Evolutionary conservation across 2,888 invertebrate species (phyloP).

Genomic region (Acrobasis consociella): DNA sequence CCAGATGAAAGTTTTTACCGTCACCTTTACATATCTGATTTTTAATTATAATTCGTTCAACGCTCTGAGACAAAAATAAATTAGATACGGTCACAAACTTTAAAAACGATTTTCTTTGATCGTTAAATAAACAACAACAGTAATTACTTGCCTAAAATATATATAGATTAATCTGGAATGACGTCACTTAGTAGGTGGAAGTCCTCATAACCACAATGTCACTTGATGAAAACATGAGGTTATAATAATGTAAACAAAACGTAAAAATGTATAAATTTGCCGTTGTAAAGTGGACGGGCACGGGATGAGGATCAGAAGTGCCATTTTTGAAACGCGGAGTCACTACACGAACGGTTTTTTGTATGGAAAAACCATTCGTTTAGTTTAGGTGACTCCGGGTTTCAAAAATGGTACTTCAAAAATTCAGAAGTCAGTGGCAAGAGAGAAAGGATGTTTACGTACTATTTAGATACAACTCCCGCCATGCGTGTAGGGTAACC

Average conservation of each 20-base stretch:
- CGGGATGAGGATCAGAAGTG: not conserved
- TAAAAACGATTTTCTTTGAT: slow-evolving; percentile 6
- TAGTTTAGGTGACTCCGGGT: too few species aligned
- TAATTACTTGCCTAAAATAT: not conserved
- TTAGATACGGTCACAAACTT: slow-evolving; percentile 27
- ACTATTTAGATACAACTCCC: not conserved
- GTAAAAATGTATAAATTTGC: not conserved
- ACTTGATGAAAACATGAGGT: not conserved
- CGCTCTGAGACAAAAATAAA: not conserved
- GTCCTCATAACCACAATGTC: slow-evolving; percentile 1
- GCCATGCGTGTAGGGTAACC: not conserved
- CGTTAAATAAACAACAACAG: not conserved
- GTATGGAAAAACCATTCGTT: too few species aligned
- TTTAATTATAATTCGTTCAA: not conserved
- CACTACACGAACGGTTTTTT: too few species aligned
- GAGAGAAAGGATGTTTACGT: not conserved
- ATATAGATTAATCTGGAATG: not conserved
- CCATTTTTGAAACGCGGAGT: too few species aligned
- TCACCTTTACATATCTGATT: not conserved
- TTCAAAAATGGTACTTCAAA: not conserved
- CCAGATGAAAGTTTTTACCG: too few species aligned
- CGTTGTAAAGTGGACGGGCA: not conserved
- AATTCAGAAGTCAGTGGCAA: not conserved
- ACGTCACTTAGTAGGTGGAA: not conserved
- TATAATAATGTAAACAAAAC: not conserved